Evolutionary conservation across 2,113 vertebrate species (phyloP), one percentile per base, ranked within the genome.

Genomic region (Aix galericulata): DNA sequence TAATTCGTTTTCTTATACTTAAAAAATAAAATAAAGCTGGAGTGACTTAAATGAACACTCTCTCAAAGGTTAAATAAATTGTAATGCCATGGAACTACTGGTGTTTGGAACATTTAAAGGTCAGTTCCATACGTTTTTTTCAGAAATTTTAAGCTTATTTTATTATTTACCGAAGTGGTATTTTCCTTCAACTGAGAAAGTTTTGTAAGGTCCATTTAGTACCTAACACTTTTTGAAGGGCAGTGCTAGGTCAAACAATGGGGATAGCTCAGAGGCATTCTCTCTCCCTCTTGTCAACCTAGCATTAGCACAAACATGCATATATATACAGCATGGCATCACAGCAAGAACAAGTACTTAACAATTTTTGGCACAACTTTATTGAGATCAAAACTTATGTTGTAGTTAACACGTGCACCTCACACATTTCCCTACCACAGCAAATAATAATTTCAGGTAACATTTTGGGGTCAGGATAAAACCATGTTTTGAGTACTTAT

Each of bases 31-130:
- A 83, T 88, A 94, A 96, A 96, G n/a, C 62, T 92, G 72, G 50
- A 97, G 95, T 97, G 96, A 94, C 84, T 97, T 96, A 96, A 97
- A 93, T 93, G 86, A 97, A 68, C 89, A 92, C 60, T 91, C 90
- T 96, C 68, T 92, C 89, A 98, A 98, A 98, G 98, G 98, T 98
- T 98, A 98, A 97, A 97, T 97, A 96, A 97, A 97, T 96, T 98
- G 96, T 97, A 97, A 92, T 97, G 96, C 92, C 94, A 91, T 34
- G 87, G 85, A 97, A 96, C 78, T 95, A 94, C 82, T 95, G 75
- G 52, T 95, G 58, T 93, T 97, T 96, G 82, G 96, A 97, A 90
- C 72, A 92, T 88, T 96, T 97, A 98, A 98, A 98, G 98, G 97
- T 98, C 97, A 96, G 25, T 89, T 92, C 53, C 7, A 8, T 95